Evolutionary conservation across 1,140 invertebrate genomes (phyloP).

Genomic region (Gonatopus flavifemur): DNA sequence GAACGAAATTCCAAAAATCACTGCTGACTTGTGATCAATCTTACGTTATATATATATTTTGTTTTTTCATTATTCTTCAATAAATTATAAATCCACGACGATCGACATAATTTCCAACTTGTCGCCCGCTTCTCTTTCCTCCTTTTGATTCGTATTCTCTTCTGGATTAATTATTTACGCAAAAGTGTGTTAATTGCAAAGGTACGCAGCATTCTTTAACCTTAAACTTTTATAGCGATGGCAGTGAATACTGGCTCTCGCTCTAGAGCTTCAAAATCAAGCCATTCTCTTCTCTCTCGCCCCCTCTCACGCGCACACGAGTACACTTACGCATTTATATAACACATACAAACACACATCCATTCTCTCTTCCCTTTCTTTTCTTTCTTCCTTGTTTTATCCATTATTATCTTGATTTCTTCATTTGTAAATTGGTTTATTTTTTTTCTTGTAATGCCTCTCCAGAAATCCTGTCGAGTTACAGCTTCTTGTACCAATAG

Average conservation of each 20-base stretch:
- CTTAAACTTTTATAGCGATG: conserved; percentile 30
- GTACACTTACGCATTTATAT: background rate
- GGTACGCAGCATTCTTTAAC: too few relatives aligned
- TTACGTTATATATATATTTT: too few relatives aligned
- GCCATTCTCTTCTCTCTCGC: background rate
- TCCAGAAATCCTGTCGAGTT: too few relatives aligned
- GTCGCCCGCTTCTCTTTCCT: background rate
- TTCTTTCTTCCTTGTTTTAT: conserved; percentile 5
- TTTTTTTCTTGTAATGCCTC: too few relatives aligned
- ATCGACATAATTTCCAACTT: too few relatives aligned
- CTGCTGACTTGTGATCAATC: conserved; percentile 17
- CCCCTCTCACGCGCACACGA: background rate
- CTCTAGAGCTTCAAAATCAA: conserved; percentile 19
- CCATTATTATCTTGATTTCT: too few relatives aligned
- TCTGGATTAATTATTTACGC: too few relatives aligned
- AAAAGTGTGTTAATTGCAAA: too few relatives aligned
- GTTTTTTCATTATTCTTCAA: too few relatives aligned
- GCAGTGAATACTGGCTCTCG: conserved; percentile 29
- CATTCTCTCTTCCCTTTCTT: background rate
- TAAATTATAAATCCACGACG: too few relatives aligned
- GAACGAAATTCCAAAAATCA: conserved; percentile 23
- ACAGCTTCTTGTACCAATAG: conserved; percentile 93
- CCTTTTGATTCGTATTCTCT: background rate
- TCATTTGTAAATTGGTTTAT: too few relatives aligned
- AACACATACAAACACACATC: background rate